phyloP scores from a whole-genome alignment of 37 sponge, comb jelly and placozoan genomes.

The Agelas oroides region DNA sequence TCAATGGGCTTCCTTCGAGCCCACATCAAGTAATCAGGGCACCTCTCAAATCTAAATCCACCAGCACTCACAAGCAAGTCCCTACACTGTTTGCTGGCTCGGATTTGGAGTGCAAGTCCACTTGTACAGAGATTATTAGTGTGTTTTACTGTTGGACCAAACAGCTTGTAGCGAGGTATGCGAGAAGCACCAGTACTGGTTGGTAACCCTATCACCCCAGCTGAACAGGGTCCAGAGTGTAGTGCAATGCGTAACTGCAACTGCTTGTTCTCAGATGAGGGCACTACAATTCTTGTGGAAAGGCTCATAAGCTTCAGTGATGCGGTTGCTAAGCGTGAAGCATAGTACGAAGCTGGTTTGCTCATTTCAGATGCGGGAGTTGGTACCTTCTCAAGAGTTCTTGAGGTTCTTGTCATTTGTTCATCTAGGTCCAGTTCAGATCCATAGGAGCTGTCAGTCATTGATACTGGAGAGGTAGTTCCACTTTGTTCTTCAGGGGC shows the following conservation, averaged over 20 bases:
- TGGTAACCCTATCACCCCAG: slow-evolving; percentile 72
- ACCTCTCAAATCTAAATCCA: slow-evolving; percentile 74
- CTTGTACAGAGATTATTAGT: slow-evolving; percentile 54
- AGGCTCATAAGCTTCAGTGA: slow-evolving; percentile 67
- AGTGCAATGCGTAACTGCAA: slow-evolving; percentile 82
- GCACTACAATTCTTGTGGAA: slow-evolving; percentile 45
- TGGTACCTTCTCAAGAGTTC: background rate
- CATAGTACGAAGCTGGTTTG: slow-evolving; percentile 34
- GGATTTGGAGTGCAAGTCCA: slow-evolving; percentile 79
- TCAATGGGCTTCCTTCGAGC: slow-evolving; percentile 40
- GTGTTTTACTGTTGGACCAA: slow-evolving; percentile 52
- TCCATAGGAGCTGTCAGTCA: slow-evolving; percentile 58
- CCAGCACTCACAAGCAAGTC: slow-evolving; percentile 41
- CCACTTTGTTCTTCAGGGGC: background rate
- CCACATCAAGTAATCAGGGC: slow-evolving; percentile 62
- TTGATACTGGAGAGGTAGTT: slow-evolving; percentile 12
- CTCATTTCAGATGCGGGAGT: background rate
- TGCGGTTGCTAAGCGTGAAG: slow-evolving; percentile 54
- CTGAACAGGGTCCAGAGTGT: slow-evolving; percentile 74
- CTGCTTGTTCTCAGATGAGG: slow-evolving; percentile 2
- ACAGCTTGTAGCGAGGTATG: slow-evolving; percentile 70
- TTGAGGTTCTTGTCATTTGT: background rate
- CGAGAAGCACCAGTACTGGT: slow-evolving; percentile 11
- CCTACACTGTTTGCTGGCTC: slow-evolving; percentile 67
- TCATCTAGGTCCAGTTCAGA: slow-evolving; percentile 16